Conservation (phyloP, 2,888 invertebrate genomes). For the Kryphioiulus occultus region DNA sequence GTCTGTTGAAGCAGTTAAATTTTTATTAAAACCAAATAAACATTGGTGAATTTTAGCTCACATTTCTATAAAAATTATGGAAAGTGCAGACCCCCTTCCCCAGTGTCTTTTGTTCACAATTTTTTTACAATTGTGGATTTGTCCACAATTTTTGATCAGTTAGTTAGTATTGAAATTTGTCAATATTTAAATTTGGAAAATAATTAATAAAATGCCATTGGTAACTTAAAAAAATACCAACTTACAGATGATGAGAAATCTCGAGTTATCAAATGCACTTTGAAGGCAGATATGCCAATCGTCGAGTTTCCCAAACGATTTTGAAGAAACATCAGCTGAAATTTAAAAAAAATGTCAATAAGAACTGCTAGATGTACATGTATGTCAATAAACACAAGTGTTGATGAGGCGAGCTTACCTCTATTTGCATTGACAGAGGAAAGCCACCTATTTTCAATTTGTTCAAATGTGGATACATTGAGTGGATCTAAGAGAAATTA, state of each 20-base stretch:
- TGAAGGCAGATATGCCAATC: not conserved
- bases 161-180: too few species aligned
- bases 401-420: not conserved
- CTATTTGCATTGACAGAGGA: not conserved
- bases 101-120: too few species aligned
- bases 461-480: not conserved
- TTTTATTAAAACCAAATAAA: too few species aligned
- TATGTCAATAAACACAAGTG: not conserved
- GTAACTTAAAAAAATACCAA: too few species aligned
- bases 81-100: too few species aligned
- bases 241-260: not conserved
- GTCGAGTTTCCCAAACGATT: not conserved
- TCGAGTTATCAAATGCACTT: not conserved
- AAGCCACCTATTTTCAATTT: not conserved
- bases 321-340: slow-evolving; percentile 18
- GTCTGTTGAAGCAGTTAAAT: not conserved
- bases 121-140: too few species aligned
- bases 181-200: too few species aligned
- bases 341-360: not conserved
- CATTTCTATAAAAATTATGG: too few species aligned
- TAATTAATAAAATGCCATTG: too few species aligned
- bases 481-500: slow-evolving; percentile 26
- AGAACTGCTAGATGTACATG: too few species aligned
- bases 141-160: too few species aligned
- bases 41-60: too few species aligned